Evolutionary conservation across 2,797 vertebrate genomes (phyloP), one percentile per base, ranked within the genome.

Genomic region (Tapirus indicus): DNA sequence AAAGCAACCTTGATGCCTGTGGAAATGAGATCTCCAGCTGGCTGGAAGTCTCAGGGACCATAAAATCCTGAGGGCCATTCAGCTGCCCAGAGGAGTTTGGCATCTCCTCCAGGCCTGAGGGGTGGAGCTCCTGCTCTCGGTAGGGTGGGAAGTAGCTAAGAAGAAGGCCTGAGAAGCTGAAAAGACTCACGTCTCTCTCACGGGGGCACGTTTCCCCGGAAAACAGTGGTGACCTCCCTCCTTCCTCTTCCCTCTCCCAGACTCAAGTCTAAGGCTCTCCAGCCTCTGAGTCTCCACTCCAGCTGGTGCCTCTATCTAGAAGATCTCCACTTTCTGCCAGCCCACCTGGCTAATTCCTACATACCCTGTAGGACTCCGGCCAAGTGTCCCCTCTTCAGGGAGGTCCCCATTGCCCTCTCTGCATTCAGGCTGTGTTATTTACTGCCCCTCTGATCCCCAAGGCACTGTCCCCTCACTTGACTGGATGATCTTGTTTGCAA

Each of bases 21-120:
- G 49, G 85, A 94, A 92, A 94, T 62, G 72, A 94, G 88, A 90
- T 84, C 84, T 95, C 79, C 84, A 56, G 47, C 69, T 14, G 35
- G 56, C 86, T 75, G 62, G 83, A 79, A 32, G 68, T 49, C 75
- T 74, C 29, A 0, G 54, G 29, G 64, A 47, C 27, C 35, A 2
- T 27, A 78, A 47, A 80, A 68, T 49, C 35, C 72, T 8, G 23
- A 83, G 27, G 32, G 16, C 62, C 18, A 10, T 20, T 91, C 20
- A 35, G 77, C 71, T 44, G 25, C 38, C 71, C 58, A 29, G 87
- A 77, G 75, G 88, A 85, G 12, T 41, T 25, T 68, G 86, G 49
- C 54, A 20, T 32, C 77, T 62, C 20, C n/a, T 64, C 38, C 58
- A 44, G 4, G 18, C 66, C 41, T 12, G 38, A 56, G 49, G 56